Conservation (phyloP, 2,797 vertebrate genomes). For the Microctenopoma lineatum region DNA sequence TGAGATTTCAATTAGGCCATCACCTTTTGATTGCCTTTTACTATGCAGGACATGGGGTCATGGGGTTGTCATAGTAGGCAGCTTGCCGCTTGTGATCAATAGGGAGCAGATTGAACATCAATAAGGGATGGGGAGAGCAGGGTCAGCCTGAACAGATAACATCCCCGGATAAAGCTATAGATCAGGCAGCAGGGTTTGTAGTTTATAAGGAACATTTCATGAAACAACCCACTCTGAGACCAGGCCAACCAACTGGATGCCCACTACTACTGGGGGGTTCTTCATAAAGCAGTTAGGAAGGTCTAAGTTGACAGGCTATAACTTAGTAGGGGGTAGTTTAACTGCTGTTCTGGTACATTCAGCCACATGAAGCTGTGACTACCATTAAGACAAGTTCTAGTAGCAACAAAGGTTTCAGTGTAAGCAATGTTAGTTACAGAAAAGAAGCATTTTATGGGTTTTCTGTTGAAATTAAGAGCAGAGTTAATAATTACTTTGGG, state of each 20-base stretch:
- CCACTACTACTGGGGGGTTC: not conserved
- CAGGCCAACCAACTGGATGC: too few relatives aligned
- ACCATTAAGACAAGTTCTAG: not conserved
- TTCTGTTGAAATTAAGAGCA: too few relatives aligned
- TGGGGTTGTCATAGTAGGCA: constrained; percentile 38
- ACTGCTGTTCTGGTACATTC: constrained; percentile 2
- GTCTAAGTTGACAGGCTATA: not conserved
- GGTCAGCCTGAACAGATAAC: not conserved
- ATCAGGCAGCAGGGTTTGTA: not conserved
- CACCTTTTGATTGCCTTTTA: constrained; percentile 8
- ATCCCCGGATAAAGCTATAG: not conserved
- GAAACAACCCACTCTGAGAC: not conserved
- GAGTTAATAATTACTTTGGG: too few relatives aligned
- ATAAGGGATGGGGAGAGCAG: constrained; percentile 14
- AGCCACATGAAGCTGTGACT: not conserved
- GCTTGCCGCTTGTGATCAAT: constrained; percentile 52
- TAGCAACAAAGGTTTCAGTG: too few relatives aligned
- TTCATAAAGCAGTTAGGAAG: not conserved
- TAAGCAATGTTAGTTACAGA: too few relatives aligned
- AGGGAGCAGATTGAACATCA: constrained; percentile 44
- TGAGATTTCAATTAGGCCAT: constrained; percentile 30
- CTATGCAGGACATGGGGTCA: constrained; percentile 36
- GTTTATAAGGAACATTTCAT: not conserved
- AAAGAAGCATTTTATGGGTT: too few relatives aligned
- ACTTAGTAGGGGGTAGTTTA: not conserved